These are phyloP conservation scores for Paramormyrops hopkinsi DNA, from an alignment of 2,797 vertebrate species.

Conservation along the genomic window DNA sequence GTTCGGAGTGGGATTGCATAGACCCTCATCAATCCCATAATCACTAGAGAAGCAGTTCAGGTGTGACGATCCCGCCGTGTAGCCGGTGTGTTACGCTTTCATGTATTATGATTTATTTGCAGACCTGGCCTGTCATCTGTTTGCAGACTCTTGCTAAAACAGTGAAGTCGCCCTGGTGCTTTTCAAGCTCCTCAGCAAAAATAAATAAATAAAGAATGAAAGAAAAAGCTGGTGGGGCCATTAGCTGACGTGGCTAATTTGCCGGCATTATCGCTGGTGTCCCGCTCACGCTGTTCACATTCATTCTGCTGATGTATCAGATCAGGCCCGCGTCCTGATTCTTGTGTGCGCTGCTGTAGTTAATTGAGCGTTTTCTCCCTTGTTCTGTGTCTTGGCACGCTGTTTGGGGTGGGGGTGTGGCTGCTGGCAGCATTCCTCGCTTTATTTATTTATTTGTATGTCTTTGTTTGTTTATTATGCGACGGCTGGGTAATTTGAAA, in stretches of 20 bases:
- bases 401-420: not conserved
- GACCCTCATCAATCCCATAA: not conserved
- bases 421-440: not conserved
- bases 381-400: not conserved
- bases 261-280: not conserved
- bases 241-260: not conserved
- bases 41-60: not conserved
- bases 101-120: not conserved
- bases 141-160: not conserved
- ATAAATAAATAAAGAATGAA: not conserved
- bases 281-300: not conserved
- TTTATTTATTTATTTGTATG: not conserved
- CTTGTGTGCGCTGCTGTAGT: not conserved
- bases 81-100: not conserved
- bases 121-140: not conserved
- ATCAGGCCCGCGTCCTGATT: not conserved
- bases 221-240: not conserved
- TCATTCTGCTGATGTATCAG: slow-evolving; percentile 3
- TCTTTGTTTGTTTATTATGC: not conserved
- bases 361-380: not conserved
- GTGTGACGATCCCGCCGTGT: not conserved
- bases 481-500: not conserved
- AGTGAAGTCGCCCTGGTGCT: not conserved
- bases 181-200: slow-evolving; percentile 1
- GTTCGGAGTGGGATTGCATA: not conserved